A percentile compares a stretch with the other conserved stretches of the same genome.
phyloP scores from a whole-genome alignment of 2,797 vertebrate genomes.

The Clarias pachynema region DNA sequence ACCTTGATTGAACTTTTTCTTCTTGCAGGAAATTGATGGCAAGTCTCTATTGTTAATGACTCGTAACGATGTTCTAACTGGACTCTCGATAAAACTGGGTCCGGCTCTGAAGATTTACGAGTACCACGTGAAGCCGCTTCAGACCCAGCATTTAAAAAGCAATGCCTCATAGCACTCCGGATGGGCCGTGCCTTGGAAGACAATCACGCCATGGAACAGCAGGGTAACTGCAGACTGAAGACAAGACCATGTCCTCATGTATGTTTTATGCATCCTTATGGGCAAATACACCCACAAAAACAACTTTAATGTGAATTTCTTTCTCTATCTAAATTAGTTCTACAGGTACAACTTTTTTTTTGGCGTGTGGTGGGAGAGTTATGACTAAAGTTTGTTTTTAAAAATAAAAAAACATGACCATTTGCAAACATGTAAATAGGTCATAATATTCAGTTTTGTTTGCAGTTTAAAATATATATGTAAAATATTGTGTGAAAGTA shows the following conservation, averaged over 20 bases:
- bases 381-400: constrained; percentile 60
- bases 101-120: constrained; percentile 99
- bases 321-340: constrained; percentile 46
- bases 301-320: constrained; percentile 44
- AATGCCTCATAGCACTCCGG: constrained; percentile 79
- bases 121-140: constrained; percentile 96
- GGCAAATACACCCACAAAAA: constrained; percentile 40
- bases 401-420: background rate
- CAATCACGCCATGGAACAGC: constrained; percentile 59
- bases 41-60: constrained; percentile 98
- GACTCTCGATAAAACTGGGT: constrained; percentile 97
- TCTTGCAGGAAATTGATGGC: constrained; percentile 94
- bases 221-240: constrained; percentile 64
- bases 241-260: constrained; percentile 62
- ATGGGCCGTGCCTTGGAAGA: constrained; percentile 47
- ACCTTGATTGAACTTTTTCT: background rate
- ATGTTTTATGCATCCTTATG: constrained; percentile 65
- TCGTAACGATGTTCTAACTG: constrained; percentile 95
- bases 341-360: constrained; percentile 55
- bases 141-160: constrained; percentile 95
- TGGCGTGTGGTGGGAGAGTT: constrained; percentile 29
- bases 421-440: constrained; percentile 49
- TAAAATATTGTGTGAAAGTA: constrained; percentile 42
- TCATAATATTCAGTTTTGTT: constrained; percentile 43
- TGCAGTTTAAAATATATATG: constrained; percentile 46